phyloP scores from a whole-genome alignment of 2,797 vertebrate species.

The Lutjanus argentimaculatus region DNA sequence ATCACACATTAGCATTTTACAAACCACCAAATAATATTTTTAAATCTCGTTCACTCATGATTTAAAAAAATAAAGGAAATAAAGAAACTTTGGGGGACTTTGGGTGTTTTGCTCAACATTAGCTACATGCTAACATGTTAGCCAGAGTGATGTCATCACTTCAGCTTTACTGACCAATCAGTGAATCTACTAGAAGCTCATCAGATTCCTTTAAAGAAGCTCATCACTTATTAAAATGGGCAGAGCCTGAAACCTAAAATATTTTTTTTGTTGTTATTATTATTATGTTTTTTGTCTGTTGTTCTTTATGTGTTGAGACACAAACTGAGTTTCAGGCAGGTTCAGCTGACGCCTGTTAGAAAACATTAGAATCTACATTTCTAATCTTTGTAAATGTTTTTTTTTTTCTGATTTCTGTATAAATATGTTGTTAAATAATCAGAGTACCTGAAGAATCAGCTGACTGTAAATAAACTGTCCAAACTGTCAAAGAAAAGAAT shows the following conservation, averaged over 20 bases:
- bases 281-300: constrained; percentile 8
- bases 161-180: not conserved
- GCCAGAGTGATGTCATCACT: not conserved
- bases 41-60: too few species aligned
- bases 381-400: constrained; percentile 19
- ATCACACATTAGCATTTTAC: not conserved
- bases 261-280: constrained; percentile 1
- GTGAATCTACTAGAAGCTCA: constrained; percentile 3
- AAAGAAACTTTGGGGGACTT: not conserved
- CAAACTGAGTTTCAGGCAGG: constrained; percentile 11
- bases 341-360: not conserved
- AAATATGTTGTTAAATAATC: constrained; percentile 36
- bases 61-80: too few species aligned
- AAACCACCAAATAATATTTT: not conserved
- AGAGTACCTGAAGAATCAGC: not conserved
- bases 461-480: constrained; percentile 67
- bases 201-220: constrained; percentile 11
- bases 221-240: constrained; percentile 1
- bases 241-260: constrained; percentile 1
- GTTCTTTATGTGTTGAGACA: not conserved
- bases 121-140: constrained; percentile 24
- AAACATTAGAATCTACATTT: constrained; percentile 10
- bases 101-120: not conserved
- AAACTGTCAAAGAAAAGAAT: constrained; percentile 37
- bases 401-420: constrained; percentile 6